Base-by-base conservation (phyloP, 1,140 invertebrate genomes). In the Nebria ingens region DNA sequence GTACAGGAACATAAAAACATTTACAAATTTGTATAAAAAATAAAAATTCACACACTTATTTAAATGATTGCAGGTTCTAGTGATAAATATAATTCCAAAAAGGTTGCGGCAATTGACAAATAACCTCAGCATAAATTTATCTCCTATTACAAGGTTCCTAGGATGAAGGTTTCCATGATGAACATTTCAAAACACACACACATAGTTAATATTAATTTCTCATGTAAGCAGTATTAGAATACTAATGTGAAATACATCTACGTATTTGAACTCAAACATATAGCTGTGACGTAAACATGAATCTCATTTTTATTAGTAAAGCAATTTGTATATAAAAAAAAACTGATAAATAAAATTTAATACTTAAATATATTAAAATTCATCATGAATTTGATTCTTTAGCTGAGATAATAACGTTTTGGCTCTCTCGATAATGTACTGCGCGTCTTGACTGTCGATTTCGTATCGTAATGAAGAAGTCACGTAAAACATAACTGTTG, bases 401-500 rank as follows among this genome's bases (percentile, higher is more conserved):
- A 53, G 54, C 9, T 53, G 38, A 45, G 56, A 52, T 45, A 69
- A 20, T 12, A 64, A 40, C 13, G 53, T 40, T 40, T 62, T 67
- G 3, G 65, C 61, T 58, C 58, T 54, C 19, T 55, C 54, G 15
- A 69, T 54, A 50, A 70, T 64, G 23, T 64, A 55, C 1, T 55
- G 40, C n/a, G 60, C 21, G 58, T 63, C 56, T 45, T 61, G 60
- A 21, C 55, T 59, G 17, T 61, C 55, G 17, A 70, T 64, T 51
- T 62, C 59, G 29, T 62, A 56, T 56, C 54, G 61, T 50, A 65
- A 56, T 51, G 54, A 57, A 13, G 62, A 58, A 1, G 62, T 61
- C 38, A 68, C 52, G 53, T 65, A 71, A 6, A 70, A 50, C 15
- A 66, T 61, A 22, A 91, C 69, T 0, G 84, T 81, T 12, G 88